These are phyloP conservation scores for Eulemur mongoz DNA, from an alignment of 2,797 vertebrate species.

Conservation along the genomic window DNA sequence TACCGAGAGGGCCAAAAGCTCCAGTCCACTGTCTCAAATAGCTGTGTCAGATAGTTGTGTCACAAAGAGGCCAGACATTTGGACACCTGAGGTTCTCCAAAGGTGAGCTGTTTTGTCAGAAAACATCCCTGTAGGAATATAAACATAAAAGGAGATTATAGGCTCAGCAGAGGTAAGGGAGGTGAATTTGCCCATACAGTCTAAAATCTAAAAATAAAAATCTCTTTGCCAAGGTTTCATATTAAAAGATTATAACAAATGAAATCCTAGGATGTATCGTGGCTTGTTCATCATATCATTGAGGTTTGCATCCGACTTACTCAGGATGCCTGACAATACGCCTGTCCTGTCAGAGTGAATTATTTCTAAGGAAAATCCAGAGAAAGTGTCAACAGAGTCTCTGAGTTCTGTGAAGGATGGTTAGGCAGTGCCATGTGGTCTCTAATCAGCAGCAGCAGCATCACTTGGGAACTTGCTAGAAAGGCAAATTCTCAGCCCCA, in stretches of 20 bases:
- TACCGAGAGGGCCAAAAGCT: background rate
- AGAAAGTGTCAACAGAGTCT: background rate
- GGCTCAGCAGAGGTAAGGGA: background rate
- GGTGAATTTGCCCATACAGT: background rate
- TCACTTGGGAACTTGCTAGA: background rate
- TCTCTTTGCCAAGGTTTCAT: background rate
- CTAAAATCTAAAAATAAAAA: constrained; percentile 23
- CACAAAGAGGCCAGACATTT: background rate
- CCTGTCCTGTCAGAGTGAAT: background rate
- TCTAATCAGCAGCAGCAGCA: background rate
- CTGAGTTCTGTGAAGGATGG: background rate
- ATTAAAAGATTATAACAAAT: background rate
- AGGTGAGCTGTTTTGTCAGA: background rate
- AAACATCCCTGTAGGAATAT: background rate
- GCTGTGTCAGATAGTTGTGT: background rate
- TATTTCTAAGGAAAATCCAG: constrained; percentile 40
- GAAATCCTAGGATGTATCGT: background rate
- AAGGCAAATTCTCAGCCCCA: background rate
- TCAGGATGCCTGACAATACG: background rate
- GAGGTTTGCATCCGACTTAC: background rate
- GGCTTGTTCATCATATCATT: background rate
- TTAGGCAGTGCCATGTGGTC: background rate
- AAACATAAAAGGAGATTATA: background rate
- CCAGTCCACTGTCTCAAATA: background rate
- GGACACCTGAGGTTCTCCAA: background rate